These are phyloP conservation scores for Monopis laevigella DNA, from an alignment of 2,888 invertebrate species.

Conservation along the genomic window DNA sequence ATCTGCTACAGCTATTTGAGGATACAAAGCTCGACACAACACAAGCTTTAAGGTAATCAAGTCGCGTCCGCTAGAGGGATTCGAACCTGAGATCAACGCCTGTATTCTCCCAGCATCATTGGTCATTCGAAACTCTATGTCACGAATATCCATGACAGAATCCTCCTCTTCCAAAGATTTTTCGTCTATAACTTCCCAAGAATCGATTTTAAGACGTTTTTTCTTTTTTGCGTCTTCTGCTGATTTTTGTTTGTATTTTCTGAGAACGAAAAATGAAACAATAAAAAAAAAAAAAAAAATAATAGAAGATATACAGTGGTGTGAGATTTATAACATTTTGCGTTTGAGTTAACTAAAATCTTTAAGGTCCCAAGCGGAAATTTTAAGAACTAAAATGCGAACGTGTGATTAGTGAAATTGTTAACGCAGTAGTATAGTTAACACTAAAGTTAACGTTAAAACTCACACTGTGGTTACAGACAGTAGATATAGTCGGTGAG, in stretches of 20 bases:
- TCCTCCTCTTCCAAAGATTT: slow-evolving; percentile 62
- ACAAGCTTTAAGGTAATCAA: slow-evolving; percentile 65
- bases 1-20: slow-evolving; percentile 94
- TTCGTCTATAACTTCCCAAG: slow-evolving; percentile 73
- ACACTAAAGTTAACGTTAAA: no score
- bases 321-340: no score
- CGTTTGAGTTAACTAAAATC: no score
- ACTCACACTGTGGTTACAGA: no score
- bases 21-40: slow-evolving; percentile 92
- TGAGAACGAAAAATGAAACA: slow-evolving; percentile 23
- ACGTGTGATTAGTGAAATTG: no score
- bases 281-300: no score
- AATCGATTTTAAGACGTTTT: slow-evolving; percentile 79
- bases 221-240: slow-evolving; percentile 73
- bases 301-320: no score
- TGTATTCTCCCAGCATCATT: slow-evolving; percentile 80
- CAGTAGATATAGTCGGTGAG: no score
- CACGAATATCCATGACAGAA: slow-evolving; percentile 76
- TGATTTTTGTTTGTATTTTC: slow-evolving; percentile 72
- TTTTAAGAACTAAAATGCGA: no score
- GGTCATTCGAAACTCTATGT: slow-evolving; percentile 86
- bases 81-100: slow-evolving; percentile 49
- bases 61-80: slow-evolving; percentile 44
- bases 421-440: no score
- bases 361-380: no score